Evolutionary conservation across 2,888 invertebrate species (phyloP).

Genomic region (Pomacea canaliculata): DNA sequence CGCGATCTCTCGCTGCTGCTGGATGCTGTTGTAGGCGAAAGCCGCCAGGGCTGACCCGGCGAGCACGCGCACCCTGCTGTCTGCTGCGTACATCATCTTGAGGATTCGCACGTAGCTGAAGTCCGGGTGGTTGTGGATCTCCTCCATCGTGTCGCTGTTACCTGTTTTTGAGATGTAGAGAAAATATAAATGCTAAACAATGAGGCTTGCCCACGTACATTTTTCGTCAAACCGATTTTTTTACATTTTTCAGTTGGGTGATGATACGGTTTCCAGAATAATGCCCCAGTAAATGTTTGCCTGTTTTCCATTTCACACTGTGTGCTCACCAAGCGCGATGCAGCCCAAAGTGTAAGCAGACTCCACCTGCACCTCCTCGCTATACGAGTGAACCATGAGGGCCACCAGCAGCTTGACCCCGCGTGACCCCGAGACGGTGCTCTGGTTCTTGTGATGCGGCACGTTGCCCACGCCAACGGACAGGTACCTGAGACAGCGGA

Average conservation of each 20-base stretch:
- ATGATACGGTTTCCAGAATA: too few species aligned
- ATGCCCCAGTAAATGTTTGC: too few species aligned
- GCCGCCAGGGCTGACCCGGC: constrained; percentile 66
- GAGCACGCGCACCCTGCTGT: constrained; percentile 55
- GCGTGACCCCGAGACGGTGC: constrained; percentile 56
- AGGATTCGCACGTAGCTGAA: constrained; percentile 67
- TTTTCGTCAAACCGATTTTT: too few species aligned
- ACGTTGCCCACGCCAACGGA: constrained; percentile 67
- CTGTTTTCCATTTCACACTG: too few species aligned
- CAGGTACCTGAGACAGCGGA: constrained; percentile 59
- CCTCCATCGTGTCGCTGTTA: constrained; percentile 59
- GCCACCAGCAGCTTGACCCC: constrained; percentile 66
- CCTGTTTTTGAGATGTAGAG: constrained; percentile 42
- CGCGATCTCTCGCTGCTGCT: constrained; percentile 64
- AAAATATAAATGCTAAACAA: too few species aligned
- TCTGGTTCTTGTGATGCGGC: constrained; percentile 62
- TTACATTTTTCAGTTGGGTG: too few species aligned
- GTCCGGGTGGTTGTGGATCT: constrained; percentile 60
- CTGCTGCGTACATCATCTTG: constrained; percentile 62
- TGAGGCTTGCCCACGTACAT: too few species aligned
- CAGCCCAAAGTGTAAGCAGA: constrained; percentile 65
- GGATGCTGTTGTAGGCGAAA: constrained; percentile 67
- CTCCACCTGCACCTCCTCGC: constrained; percentile 66
- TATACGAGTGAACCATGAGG: constrained; percentile 64
- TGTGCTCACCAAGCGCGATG: constrained; percentile 61